Base-by-base conservation (phyloP, 1,140 invertebrate genomes). In the Paralvinella palmiformis region DNA sequence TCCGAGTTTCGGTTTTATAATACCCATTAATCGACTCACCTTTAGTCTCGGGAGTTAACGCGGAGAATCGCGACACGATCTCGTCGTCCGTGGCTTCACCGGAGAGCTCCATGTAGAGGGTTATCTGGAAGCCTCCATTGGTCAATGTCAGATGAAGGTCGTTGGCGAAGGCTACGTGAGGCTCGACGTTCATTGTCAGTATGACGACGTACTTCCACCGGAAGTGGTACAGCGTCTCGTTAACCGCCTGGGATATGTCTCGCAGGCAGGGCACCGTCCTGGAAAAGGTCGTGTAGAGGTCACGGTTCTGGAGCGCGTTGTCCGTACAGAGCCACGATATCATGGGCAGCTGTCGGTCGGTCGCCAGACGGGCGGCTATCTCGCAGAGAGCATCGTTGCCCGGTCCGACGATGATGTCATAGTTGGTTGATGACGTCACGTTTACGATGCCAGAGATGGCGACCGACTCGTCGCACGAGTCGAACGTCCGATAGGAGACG, bases 331-430 rank as follows among this genome's bases (percentile, higher is more conserved):
- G 24, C 48, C 48, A 52, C 10, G 24, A 27, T 22, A 52, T 29
- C n/a, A 52, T 22, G 3, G 48, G 0, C 48, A 17, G 10, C 10
- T 52, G 24, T 22, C 31, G 48, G 15, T 27, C 24, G n/a, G 10
- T 52, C 48, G 31, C 24, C 10, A 52, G 48, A 3, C 48, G 48
- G 31, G 48, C 48, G 3, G 48, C 10, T 29, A 29, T 2, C 17
- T 52, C 48, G n/a, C 48, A 52, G 10, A 52, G 48, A 22, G 20
- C 48, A 13, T 52, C 6, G 48, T 52, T 52, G 48, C 48, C 48
- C 48, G 48, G 48, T n/a, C 48, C 48, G 20, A 52, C 17, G 48
- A 52, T 29, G 48, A 20, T 29, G 17, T n/a, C n/a, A n/a, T n/a
- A n/a, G n/a, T n/a, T n/a, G n/a, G n/a, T n/a, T n/a, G n/a, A n/a